Evolutionary conservation across 2,797 vertebrate species (phyloP), one percentile per base, ranked within the genome.

Genomic region (Rachycentron canadum): DNA sequence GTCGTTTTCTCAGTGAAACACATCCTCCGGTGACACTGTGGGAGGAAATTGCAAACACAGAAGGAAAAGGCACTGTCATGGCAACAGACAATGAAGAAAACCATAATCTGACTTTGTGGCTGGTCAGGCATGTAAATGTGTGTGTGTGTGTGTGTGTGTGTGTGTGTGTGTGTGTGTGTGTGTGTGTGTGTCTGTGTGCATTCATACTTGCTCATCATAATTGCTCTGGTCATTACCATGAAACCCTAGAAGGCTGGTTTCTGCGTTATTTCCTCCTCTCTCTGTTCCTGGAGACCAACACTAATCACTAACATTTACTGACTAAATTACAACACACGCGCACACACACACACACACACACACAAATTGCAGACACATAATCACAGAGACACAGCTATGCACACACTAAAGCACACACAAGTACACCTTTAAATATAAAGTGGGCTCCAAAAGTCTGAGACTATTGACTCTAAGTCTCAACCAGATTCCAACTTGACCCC

Each of bases 11-110:
- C 52, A 67, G 7, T 64, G 56, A 67, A 67, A 60, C 67, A 47
- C 40, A 12, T 67, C 59, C 23, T 66, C 69, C 25, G 34, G 30
- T 73, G 55, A 63, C 76, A 61, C 8, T 12, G 78, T 81, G 67
- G 68, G 78, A 85, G 78, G 75, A 71, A 66, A 91, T 57, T 47
- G 70, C 66, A 90, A 88, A 81, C 60, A 43, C 87, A 84, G 78
- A 71, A 64, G 84, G 69, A 67, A 75, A 83, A n/a, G 45, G 57
- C 43, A 75, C 62, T 84, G 85, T 84, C 79, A 87, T 85, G 79
- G 83, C 87, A 83, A 80, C 79, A 71, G 59, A 70, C 79, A 38
- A 28, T 43, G 55, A 84, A 82, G 84, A 75, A 80, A 83, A 75
- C 52, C 55, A 61, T 56, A 67, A 62, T 62, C 69, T 25, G 58